Evolutionary conservation across 1,140 invertebrate species (phyloP), one percentile per base, ranked within the genome.

Genomic region (Drosophila nannoptera): DNA sequence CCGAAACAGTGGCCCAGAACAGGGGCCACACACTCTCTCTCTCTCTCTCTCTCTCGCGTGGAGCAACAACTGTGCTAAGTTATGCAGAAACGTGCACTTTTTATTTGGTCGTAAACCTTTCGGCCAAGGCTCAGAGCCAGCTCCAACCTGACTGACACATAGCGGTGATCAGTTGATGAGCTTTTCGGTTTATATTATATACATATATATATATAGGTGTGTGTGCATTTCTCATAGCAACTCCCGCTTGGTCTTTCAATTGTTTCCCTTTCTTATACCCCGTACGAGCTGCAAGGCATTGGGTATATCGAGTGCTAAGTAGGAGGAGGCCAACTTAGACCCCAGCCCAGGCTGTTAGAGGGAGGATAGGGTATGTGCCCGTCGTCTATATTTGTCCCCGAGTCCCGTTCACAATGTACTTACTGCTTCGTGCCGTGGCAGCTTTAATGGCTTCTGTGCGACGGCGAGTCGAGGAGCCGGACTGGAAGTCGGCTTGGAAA

Each of bases 21-120:
- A 56, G 48, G 49, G 56, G 32, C 32, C 36, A 45, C 2, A 7
- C n/a, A n/a, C n/a, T n/a, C n/a, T n/a, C n/a, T n/a, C n/a, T n/a
- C n/a, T n/a, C n/a, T n/a, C n/a, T n/a, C n/a, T n/a, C n/a, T n/a
- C n/a, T n/a, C n/a, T n/a, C n/a, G n/a, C 42, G 32, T 29, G n/a
- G 11, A 50, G 42, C 40, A 63, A 42, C 52, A 49, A 68, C 53
- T 63, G 60, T 69, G 71, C 48, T 69, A 76, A 76, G 60, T 73
- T 75, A 75, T 73, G 70, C 69, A 63, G 70, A 75, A 75, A 75
- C 73, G 70, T 73, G 73, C 69, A 69, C 60, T 69, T 72, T 64
- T 61, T 66, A 48, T 69, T 73, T 72, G 72, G 56, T 71, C 72
- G 32, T 75, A 75, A 75, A 75, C 63, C 72, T 53, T 71, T 62